Evolutionary conservation across 2,888 invertebrate species (phyloP).

Genomic region (Disparrhopalites patrizii): DNA sequence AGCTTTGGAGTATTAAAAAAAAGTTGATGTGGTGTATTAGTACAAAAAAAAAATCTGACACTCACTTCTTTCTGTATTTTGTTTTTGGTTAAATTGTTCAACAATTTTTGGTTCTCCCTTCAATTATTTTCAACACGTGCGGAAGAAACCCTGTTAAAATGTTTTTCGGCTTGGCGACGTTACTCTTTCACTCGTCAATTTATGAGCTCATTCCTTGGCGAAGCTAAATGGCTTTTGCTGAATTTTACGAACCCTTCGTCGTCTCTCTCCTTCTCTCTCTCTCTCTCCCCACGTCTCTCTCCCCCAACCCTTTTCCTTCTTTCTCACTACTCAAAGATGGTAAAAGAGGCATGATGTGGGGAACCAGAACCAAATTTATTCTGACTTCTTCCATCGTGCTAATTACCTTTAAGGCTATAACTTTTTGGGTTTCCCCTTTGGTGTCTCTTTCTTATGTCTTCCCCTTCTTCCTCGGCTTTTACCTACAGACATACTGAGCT

Average conservation of each 20-base stretch:
- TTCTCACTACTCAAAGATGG: conserved; percentile 15
- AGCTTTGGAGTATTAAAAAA: too few species aligned
- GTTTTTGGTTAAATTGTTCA: not conserved
- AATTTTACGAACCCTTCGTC: conserved; percentile 26
- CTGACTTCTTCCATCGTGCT: conserved; percentile 18
- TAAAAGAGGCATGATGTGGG: not conserved
- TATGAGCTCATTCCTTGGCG: conserved; percentile 27
- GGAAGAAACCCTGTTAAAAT: not conserved
- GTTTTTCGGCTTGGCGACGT: conserved; percentile 15
- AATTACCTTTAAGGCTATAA: conserved; percentile 16
- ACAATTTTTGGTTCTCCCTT: conserved; percentile 15
- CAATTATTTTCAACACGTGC: conserved; percentile 28
- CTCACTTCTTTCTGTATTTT: too few species aligned
- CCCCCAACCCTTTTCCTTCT: not conserved
- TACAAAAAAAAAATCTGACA: too few species aligned
- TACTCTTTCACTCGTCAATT: conserved; percentile 18
- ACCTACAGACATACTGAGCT: too few species aligned
- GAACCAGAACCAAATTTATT: conserved; percentile 11
- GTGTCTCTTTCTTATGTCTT: conserved; percentile 16
- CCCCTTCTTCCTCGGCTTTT: too few species aligned
- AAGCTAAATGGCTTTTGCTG: conserved; percentile 27
- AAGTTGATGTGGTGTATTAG: too few species aligned
- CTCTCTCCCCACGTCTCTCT: conserved; percentile 14
- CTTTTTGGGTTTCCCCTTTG: not conserved
- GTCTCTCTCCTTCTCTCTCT: too few species aligned